Evolutionary conservation across 1,140 invertebrate genomes (phyloP).

Genomic region (Melanaphis sacchari): DNA sequence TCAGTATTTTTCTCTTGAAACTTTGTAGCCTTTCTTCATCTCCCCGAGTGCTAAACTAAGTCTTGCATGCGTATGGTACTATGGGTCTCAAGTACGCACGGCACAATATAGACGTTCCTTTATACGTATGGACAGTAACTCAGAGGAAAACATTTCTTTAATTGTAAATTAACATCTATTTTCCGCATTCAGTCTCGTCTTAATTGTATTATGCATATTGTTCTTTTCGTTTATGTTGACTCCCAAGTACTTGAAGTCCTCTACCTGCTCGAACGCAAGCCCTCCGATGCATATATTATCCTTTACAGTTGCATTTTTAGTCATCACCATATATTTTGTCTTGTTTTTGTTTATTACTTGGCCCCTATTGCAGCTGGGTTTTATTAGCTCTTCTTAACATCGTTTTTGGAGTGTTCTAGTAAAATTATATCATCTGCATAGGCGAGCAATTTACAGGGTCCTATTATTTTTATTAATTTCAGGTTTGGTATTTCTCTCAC

Average conservation of each 20-base stretch:
- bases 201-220: background rate
- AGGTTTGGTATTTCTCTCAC: too few relatives aligned
- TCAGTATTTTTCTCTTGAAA: background rate
- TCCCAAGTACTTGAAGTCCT: background rate
- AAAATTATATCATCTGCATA: background rate
- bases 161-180: slow-evolving; percentile 32
- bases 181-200: slow-evolving; percentile 13
- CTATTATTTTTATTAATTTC: background rate
- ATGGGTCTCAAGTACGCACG: slow-evolving; percentile 49
- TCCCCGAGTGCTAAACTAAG: slow-evolving; percentile 44
- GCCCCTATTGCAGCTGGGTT: background rate
- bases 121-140: background rate
- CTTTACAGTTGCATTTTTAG: background rate
- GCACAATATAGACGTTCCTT: slow-evolving; percentile 31
- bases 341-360: background rate
- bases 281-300: background rate
- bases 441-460: background rate
- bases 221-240: background rate
- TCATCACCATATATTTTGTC: background rate
- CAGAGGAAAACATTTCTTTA: background rate
- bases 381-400: background rate
- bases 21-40: background rate
- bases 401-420: background rate
- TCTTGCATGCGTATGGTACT: slow-evolving; percentile 57
- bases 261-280: background rate